phyloP scores from a whole-genome alignment of 1,140 invertebrate species.

The Globodera ellingtonae region DNA sequence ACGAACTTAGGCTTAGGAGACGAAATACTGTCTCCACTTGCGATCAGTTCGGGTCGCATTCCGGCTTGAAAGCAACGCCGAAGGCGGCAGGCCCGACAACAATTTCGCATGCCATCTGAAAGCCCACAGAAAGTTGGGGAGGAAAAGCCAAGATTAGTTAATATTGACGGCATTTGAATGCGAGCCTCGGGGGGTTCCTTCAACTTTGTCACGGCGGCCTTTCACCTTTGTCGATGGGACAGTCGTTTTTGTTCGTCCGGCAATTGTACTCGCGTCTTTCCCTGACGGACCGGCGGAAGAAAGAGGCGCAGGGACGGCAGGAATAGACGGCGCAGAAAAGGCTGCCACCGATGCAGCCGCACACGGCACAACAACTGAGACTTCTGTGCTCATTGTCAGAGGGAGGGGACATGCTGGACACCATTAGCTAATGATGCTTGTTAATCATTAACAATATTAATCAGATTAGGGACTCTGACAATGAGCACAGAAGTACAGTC shows the following conservation, averaged over 20 bases:
- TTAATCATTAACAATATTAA: too few species aligned
- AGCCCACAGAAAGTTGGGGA: background rate
- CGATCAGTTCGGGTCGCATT: slow-evolving; percentile 85
- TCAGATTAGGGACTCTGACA: too few species aligned
- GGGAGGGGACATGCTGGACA: too few species aligned
- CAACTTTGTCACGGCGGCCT: background rate
- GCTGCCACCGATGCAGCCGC: slow-evolving; percentile 5
- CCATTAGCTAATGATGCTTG: too few species aligned
- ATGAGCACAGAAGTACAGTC: too few species aligned
- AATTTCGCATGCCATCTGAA: slow-evolving; percentile 73
- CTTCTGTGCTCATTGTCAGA: too few species aligned
- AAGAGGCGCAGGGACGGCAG: slow-evolving; percentile 28
- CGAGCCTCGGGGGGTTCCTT: background rate
- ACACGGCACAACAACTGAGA: slow-evolving; percentile 9
- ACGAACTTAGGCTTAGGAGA: background rate
- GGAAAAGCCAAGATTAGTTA: background rate
- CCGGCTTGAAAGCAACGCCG: slow-evolving; percentile 94
- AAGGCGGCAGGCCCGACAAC: slow-evolving; percentile 91
- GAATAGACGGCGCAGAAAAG: slow-evolving; percentile 20
- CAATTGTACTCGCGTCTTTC: slow-evolving; percentile 12
- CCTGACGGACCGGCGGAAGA: slow-evolving; percentile 12
- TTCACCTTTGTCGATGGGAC: slow-evolving; percentile 32
- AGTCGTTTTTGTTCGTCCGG: slow-evolving; percentile 3
- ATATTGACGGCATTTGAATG: background rate
- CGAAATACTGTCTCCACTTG: background rate